phyloP scores from a whole-genome alignment of 1,140 invertebrate genomes.

The Wiebesia pumilae region DNA sequence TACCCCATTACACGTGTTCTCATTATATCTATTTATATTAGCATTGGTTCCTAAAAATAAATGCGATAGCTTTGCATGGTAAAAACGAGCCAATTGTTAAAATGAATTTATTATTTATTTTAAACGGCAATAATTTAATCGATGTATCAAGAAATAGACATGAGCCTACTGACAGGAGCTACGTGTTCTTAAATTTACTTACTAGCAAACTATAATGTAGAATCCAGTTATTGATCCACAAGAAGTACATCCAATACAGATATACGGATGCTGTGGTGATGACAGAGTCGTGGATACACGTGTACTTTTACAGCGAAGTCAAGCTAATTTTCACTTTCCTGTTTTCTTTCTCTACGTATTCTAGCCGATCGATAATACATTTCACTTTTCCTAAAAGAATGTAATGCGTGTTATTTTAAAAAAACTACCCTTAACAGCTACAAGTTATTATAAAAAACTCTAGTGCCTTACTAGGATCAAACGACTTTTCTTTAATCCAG shows the following conservation, averaged over 20 bases:
- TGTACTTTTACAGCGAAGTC: neutral
- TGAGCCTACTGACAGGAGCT: neutral
- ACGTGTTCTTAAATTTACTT: neutral
- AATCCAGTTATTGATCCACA: conserved; percentile 63
- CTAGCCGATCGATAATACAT: neutral
- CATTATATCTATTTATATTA: neutral
- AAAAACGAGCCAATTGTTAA: neutral
- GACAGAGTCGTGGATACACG: neutral
- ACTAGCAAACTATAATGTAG: neutral
- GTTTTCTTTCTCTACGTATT: neutral
- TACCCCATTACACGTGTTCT: neutral
- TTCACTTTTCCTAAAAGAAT: neutral
- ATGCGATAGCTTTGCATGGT: neutral
- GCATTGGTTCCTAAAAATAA: neutral
- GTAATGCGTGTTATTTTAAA: neutral
- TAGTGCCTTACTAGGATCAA: neutral
- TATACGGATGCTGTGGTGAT: conserved; percentile 58
- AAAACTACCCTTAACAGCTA: neutral
- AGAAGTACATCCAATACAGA: conserved; percentile 47
- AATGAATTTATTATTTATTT: neutral
- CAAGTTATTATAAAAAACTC: neutral
- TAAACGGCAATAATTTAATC: neutral
- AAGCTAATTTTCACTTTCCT: neutral
- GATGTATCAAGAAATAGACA: neutral
- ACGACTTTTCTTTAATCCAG: neutral